Evolutionary conservation across 1,140 invertebrate genomes (phyloP).

Genomic region (Solenopsis invicta): DNA sequence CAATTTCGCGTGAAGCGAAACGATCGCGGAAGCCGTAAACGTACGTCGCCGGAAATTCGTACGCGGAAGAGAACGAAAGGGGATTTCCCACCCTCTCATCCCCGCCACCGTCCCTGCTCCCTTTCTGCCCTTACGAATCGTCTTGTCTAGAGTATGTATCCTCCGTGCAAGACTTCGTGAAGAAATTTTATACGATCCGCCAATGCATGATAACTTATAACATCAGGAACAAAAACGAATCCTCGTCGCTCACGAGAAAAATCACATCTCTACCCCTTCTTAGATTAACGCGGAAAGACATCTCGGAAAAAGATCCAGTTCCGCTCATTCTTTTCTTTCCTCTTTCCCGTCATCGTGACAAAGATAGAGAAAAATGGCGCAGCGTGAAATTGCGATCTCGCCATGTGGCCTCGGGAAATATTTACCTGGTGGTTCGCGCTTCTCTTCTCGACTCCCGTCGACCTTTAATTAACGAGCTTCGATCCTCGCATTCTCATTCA

Average conservation of each 20-base stretch:
- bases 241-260: neutral
- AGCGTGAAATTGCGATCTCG: constrained; percentile 64
- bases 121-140: constrained; percentile 25
- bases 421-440: constrained; percentile 79
- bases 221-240: neutral
- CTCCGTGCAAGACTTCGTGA: neutral
- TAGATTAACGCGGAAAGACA: neutral
- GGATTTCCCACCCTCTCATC: constrained; percentile 6
- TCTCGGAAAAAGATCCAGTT: constrained; percentile 18
- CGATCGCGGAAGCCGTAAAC: constrained; percentile 57
- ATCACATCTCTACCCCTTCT: neutral
- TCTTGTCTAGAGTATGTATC: constrained; percentile 18
- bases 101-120: neutral
- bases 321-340: neutral
- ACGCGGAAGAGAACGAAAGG: constrained; percentile 37
- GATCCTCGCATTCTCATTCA: constrained; percentile 64
- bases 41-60: constrained; percentile 63
- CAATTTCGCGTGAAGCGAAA: constrained; percentile 67
- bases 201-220: neutral
- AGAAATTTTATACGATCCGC: neutral
- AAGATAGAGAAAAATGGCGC: constrained; percentile 55
- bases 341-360: neutral
- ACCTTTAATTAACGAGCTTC: constrained; percentile 77
- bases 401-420: constrained; percentile 72
- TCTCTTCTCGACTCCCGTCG: constrained; percentile 33